A percentile compares a stretch with the other conserved stretches of the same genome.
Evolutionary conservation across 2,113 vertebrate genomes (phyloP).

Genomic region (Python bivittatus): DNA sequence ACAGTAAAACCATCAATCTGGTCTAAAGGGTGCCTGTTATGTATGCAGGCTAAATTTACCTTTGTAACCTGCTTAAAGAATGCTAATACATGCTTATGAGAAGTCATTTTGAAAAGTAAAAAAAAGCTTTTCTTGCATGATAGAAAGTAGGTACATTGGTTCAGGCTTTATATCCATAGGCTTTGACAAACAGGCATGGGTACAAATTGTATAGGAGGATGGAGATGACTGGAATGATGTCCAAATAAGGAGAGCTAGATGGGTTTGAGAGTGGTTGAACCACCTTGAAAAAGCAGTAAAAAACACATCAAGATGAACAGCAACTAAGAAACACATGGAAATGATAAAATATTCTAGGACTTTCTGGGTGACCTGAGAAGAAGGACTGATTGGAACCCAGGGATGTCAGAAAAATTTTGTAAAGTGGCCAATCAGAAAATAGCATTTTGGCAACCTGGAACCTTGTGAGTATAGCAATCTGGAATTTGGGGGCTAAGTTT

Average conservation of each 20-base stretch:
- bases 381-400: not conserved
- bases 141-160: not conserved
- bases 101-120: not conserved
- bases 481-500: not conserved
- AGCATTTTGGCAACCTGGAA: not conserved
- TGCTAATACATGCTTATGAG: not conserved
- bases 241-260: too few species aligned
- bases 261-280: not conserved
- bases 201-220: not conserved
- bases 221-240: not conserved
- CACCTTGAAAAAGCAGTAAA: not conserved
- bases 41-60: not conserved
- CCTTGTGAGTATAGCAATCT: not conserved
- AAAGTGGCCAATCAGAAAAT: not conserved
- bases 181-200: not conserved
- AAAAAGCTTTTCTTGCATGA: not conserved
- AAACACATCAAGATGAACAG: not conserved
- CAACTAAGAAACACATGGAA: not conserved
- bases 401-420: not conserved
- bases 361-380: not conserved
- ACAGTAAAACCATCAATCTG: not conserved
- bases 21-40: not conserved
- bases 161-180: not conserved
- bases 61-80: not conserved
- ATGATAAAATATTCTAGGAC: not conserved